Base-by-base conservation (phyloP, 2,797 vertebrate species). In the Melanotaenia nigrans region DNA sequence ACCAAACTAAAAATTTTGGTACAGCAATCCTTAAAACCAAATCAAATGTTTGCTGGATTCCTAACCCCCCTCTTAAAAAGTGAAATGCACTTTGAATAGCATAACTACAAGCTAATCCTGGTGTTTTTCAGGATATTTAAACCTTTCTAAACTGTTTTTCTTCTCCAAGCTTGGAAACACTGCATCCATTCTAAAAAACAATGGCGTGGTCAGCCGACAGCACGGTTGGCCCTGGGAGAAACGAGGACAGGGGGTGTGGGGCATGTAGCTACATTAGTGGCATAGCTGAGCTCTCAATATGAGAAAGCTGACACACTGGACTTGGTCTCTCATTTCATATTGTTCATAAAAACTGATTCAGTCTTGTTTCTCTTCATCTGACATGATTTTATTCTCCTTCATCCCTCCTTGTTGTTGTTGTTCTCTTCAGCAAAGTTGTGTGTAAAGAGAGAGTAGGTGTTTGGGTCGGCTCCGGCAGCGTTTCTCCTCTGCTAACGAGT, bases 211-310 rank as follows among this genome's bases (percentile, higher is more conserved):
- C 81, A 65, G 81, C 84, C 61, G 62, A 80, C 83, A 58, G 47
- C 24, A 49, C 71, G 40, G 74, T 82, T 77, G 65, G 83, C 83
- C 61, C 47, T 80, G 83, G 86, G 85, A 81, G 83, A 65, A 83
- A 73, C 79, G 81, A 78, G 70, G 77, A 81, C 77, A 81, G 63
- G 60, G 84, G 79, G 67, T 36, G 85, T 11, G 84, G 80, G 65
- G 60, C 61, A 38, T 79, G 83, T 82, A 81, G 96, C 95, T 98
- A 96, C 93, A 98, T 95, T 95, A 96, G 95, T 97, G 98, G 96
- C 97, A 98, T 97, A 97, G 96, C 96, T 96, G 95, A 98, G 97
- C 96, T 99, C 97, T 99, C 98, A 99, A 99, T 99, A 99, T 99
- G 98, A 99, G 98, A 99, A 99, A 97, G 96, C 97, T 96, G 96